These are phyloP conservation scores for Eupithecia insigniata DNA, from an alignment of 2,888 invertebrate genomes.

Conservation along the genomic window DNA sequence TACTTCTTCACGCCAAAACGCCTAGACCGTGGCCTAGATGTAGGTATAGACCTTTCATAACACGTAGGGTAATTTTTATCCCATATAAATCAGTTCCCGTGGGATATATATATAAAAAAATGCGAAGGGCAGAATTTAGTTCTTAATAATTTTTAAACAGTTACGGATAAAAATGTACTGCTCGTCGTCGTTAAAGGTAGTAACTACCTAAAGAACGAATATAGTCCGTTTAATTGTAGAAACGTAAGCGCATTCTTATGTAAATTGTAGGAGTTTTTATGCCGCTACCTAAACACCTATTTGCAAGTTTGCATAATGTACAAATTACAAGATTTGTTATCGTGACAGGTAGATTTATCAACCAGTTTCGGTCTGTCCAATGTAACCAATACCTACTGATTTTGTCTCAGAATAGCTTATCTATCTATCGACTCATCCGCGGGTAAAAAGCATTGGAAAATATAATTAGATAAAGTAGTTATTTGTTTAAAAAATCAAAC, in stretches of 20 bases:
- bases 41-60: not conserved
- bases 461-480: not conserved
- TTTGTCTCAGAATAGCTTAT: not conserved
- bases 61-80: no score
- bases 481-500: not conserved
- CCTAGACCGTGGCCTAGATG: no score
- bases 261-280: not conserved
- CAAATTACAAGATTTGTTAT: slow-evolving; percentile 1
- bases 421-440: not conserved
- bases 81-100: not conserved
- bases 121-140: not conserved
- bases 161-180: not conserved
- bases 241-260: not conserved
- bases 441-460: not conserved
- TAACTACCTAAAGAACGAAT: not conserved
- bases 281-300: not conserved
- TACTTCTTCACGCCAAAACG: not conserved
- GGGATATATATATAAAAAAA: not conserved
- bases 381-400: not conserved
- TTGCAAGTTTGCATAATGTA: not conserved
- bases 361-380: not conserved
- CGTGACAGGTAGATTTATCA: not conserved
- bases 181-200: not conserved
- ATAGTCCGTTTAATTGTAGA: not conserved
- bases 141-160: not conserved